A percentile compares a stretch with the other conserved stretches of the same genome.
Conservation (phyloP, 2,888 invertebrate genomes). For the Phyto melanocephala region DNA sequence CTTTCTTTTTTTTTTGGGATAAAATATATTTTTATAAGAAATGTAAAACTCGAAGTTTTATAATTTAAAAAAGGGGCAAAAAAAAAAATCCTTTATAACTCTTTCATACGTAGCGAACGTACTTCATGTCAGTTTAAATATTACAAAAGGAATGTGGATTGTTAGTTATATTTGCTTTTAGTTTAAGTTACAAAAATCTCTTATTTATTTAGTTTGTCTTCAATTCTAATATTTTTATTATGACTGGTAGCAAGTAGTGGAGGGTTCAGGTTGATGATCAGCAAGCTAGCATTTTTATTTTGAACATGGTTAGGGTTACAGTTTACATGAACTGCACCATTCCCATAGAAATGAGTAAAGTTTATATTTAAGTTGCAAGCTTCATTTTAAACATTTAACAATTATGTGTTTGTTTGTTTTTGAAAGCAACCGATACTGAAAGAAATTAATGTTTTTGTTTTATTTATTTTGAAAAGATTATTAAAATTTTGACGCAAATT, state of each 20-base stretch:
- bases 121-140: conserved; percentile 35
- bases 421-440: too few relatives aligned
- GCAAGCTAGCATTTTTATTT: neutral
- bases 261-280: neutral
- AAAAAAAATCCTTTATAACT: conserved; percentile 24
- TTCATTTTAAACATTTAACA: too few relatives aligned
- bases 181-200: conserved; percentile 49
- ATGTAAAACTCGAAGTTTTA: neutral
- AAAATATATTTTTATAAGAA: too few relatives aligned
- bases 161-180: conserved; percentile 44
- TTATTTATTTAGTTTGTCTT: conserved; percentile 32
- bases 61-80: neutral
- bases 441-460: too few relatives aligned
- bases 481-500: too few relatives aligned
- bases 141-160: conserved; percentile 42
- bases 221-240: neutral
- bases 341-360: conserved; percentile 14
- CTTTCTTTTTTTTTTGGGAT: neutral
- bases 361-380: neutral
- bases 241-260: neutral
- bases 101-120: conserved; percentile 1
- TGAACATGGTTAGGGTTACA: neutral
- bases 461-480: too few relatives aligned
- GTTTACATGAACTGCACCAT: neutral
- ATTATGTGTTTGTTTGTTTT: too few relatives aligned